Conservation (phyloP, 2,797 vertebrate genomes). For the Linurgus olivaceus region DNA sequence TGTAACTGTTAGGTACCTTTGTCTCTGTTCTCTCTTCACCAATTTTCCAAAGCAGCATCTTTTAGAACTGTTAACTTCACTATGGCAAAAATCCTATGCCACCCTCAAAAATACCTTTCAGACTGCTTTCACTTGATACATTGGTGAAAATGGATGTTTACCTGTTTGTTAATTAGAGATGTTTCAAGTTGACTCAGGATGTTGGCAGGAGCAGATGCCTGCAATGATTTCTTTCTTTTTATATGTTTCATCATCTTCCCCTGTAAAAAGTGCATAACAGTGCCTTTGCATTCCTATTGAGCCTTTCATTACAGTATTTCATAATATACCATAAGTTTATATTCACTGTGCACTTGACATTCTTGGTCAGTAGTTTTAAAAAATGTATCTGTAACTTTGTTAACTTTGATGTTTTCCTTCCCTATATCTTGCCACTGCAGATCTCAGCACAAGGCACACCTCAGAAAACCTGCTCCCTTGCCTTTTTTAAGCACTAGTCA, state of each 20-base stretch:
- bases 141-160: neutral
- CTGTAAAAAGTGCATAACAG: slow-evolving; percentile 16
- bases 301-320: neutral
- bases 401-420: neutral
- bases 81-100: neutral
- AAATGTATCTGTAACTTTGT: neutral
- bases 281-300: neutral
- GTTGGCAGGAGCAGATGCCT: slow-evolving; percentile 49
- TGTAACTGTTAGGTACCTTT: neutral
- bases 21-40: neutral
- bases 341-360: neutral
- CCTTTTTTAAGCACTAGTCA: neutral
- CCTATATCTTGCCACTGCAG: neutral
- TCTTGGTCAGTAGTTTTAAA: neutral
- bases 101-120: neutral
- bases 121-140: neutral
- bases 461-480: neutral
- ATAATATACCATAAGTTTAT: neutral
- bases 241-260: slow-evolving; percentile 40
- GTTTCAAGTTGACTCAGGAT: slow-evolving; percentile 62
- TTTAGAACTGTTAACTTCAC: neutral
- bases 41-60: neutral
- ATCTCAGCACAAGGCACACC: neutral
- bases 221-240: slow-evolving; percentile 54
- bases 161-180: slow-evolving; percentile 64